Evolutionary conservation across 2,113 vertebrate species (phyloP).

Genomic region (Potamarius usumacintae): DNA sequence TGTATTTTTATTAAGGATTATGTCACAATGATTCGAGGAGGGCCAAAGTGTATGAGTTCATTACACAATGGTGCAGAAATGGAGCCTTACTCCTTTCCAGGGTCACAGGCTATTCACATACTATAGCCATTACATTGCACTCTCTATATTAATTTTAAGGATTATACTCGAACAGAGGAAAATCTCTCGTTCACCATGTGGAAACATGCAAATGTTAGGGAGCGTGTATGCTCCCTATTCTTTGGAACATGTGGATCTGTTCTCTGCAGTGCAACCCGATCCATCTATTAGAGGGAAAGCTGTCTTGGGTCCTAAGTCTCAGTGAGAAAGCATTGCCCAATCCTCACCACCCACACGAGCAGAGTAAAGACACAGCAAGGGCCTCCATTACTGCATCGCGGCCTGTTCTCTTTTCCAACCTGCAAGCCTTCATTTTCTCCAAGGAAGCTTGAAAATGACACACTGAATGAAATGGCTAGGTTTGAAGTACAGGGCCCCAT

Average conservation of each 20-base stretch:
- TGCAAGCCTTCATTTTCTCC: constrained; percentile 52
- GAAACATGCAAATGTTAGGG: not conserved
- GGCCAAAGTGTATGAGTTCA: not conserved
- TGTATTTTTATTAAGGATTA: constrained; percentile 32
- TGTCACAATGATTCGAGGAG: constrained; percentile 18
- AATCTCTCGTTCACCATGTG: not conserved
- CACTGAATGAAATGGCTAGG: constrained; percentile 25
- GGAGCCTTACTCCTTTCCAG: not conserved
- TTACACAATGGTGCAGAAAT: constrained; percentile 4
- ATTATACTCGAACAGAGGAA: constrained; percentile 13
- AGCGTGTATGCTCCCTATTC: constrained; percentile 1
- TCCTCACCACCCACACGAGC: constrained; percentile 28
- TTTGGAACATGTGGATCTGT: constrained; percentile 23
- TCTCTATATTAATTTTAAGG: constrained; percentile 8
- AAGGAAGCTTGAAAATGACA: constrained; percentile 54
- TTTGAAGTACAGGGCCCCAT: constrained; percentile 2
- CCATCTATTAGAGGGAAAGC: constrained; percentile 47
- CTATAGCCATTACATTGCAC: not conserved
- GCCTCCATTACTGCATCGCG: constrained; percentile 51
- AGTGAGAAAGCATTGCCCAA: constrained; percentile 39
- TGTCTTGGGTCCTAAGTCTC: constrained; percentile 32
- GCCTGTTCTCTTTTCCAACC: constrained; percentile 47
- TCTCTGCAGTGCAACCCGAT: constrained; percentile 47
- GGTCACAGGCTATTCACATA: not conserved
- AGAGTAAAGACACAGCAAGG: constrained; percentile 49